Conservation (phyloP, 2,113 vertebrate species). For the Jaculus jaculus region DNA sequence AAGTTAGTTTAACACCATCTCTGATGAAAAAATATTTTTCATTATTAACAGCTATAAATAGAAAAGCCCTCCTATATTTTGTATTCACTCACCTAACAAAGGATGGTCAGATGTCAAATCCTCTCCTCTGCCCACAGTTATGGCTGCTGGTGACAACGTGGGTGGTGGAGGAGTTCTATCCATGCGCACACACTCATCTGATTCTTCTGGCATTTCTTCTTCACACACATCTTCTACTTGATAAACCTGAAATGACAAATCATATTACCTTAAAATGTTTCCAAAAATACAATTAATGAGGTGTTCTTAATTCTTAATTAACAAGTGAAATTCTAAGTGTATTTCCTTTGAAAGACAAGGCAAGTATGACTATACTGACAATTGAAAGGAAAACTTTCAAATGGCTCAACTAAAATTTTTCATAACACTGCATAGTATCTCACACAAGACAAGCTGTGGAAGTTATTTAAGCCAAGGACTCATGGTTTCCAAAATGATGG, state of each 20-base stretch:
- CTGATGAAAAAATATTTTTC: neutral
- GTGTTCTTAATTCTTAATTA: slow-evolving; percentile 1
- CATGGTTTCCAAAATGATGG: slow-evolving; percentile 42
- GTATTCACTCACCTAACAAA: slow-evolving; percentile 86
- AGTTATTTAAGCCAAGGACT: neutral
- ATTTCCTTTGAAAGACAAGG: slow-evolving; percentile 47
- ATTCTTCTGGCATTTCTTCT: slow-evolving; percentile 87
- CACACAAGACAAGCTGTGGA: slow-evolving; percentile 15
- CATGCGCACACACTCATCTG: slow-evolving; percentile 81
- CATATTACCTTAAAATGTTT: slow-evolving; percentile 78
- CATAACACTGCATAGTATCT: neutral
- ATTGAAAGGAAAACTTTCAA: slow-evolving; percentile 53
- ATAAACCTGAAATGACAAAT: slow-evolving; percentile 86
- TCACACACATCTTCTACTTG: slow-evolving; percentile 88
- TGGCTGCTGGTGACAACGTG: slow-evolving; percentile 85
- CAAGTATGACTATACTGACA: slow-evolving; percentile 47
- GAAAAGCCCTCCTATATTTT: neutral
- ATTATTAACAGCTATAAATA: neutral
- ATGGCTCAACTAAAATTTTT: slow-evolving; percentile 26
- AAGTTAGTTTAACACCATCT: slow-evolving; percentile 23
- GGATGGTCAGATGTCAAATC: slow-evolving; percentile 84
- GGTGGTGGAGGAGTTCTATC: slow-evolving; percentile 85
- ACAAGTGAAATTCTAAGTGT: slow-evolving; percentile 29
- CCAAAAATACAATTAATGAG: slow-evolving; percentile 68
- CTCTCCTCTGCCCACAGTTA: slow-evolving; percentile 86